A percentile compares a stretch with the other conserved stretches of the same genome.
Evolutionary conservation across 2,113 vertebrate genomes (phyloP).

Genomic region (Laticauda laticaudata): DNA sequence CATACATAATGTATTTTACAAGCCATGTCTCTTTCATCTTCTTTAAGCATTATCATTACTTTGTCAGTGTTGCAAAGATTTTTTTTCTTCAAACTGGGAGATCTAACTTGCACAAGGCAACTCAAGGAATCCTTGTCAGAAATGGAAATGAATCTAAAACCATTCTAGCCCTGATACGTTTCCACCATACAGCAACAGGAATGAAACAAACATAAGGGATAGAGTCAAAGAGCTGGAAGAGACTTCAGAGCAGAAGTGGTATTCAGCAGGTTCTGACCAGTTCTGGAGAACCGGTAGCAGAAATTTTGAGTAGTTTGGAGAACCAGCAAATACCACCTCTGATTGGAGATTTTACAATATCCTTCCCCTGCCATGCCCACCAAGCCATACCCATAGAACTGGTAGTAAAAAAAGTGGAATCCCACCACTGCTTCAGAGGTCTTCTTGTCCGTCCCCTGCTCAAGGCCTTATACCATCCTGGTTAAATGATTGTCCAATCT

Average conservation of each 20-base stretch:
- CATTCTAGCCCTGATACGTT: background rate
- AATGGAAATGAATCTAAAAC: background rate
- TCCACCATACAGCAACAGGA: background rate
- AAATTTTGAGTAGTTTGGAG: too few species aligned
- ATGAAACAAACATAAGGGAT: background rate
- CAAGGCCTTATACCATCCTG: background rate
- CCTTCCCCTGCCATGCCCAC: too few species aligned
- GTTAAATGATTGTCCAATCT: background rate
- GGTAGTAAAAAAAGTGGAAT: too few species aligned
- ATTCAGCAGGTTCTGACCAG: too few species aligned
- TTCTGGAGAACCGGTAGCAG: too few species aligned
- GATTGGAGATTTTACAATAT: too few species aligned
- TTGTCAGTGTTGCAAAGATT: background rate
- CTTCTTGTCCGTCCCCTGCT: background rate
- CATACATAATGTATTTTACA: background rate
- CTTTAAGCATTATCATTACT: background rate
- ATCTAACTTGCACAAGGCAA: slow-evolving; percentile 14
- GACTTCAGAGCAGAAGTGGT: background rate
- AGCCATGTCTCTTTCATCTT: background rate
- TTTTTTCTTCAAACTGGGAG: background rate
- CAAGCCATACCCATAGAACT: too few species aligned
- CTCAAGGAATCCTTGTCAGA: background rate
- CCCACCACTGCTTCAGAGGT: background rate
- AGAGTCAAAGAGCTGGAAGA: background rate
- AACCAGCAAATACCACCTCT: too few species aligned